Percentiles rank a stretch among this genome's conserved stretches.
phyloP scores from a whole-genome alignment of 2,888 invertebrate genomes.

The Volucella inflata region DNA sequence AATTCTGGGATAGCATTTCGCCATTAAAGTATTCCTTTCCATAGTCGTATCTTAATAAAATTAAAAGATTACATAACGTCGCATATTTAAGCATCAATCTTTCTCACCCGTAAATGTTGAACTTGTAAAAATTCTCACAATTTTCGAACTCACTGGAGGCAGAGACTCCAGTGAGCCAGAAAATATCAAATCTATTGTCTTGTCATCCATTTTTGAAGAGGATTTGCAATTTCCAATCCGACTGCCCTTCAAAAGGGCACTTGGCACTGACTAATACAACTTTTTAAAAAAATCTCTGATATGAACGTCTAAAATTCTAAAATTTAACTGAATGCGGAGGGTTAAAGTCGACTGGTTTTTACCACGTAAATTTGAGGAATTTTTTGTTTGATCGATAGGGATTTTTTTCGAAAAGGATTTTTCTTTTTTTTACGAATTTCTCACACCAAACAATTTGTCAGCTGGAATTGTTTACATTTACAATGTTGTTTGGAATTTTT shows the following conservation, averaged over 20 bases:
- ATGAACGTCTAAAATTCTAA: slow-evolving; percentile 41
- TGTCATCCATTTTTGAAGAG: slow-evolving; percentile 90
- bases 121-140: slow-evolving; percentile 98
- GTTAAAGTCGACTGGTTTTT: slow-evolving; percentile 43
- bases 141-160: slow-evolving; percentile 98
- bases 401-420: slow-evolving; percentile 35
- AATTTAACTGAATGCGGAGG: slow-evolving; percentile 51
- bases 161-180: slow-evolving; percentile 93
- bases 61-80: slow-evolving; percentile 38
- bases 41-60: slow-evolving; percentile 93
- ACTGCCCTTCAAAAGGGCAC: slow-evolving; percentile 67
- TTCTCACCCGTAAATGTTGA: slow-evolving; percentile 97
- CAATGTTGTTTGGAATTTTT: background rate
- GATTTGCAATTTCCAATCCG: background rate
- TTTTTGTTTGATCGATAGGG: slow-evolving; percentile 72
- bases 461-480: slow-evolving; percentile 58
- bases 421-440: background rate
- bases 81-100: background rate
- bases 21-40: slow-evolving; percentile 98
- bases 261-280: slow-evolving; percentile 19
- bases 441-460: slow-evolving; percentile 38
- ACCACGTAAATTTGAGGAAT: slow-evolving; percentile 52
- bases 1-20: slow-evolving; percentile 97
- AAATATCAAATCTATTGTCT: slow-evolving; percentile 95
- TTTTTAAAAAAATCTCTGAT: slow-evolving; percentile 23